Evolutionary conservation across 2,888 invertebrate species (phyloP).

Genomic region (Phasia obesa): DNA sequence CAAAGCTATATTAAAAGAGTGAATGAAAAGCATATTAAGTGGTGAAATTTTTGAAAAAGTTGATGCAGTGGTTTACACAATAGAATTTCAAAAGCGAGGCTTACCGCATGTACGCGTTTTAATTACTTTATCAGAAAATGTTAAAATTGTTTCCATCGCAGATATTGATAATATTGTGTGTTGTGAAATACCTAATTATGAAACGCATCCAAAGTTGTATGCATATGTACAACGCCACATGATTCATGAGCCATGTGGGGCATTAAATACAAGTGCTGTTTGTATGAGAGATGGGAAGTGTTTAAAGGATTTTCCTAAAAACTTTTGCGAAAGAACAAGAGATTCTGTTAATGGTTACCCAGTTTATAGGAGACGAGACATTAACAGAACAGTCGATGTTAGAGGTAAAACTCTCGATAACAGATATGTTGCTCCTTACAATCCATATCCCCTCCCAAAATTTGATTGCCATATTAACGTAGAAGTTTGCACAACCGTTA

Average conservation of each 20-base stretch:
- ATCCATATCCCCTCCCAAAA: constrained; percentile 17
- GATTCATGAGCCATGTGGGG: constrained; percentile 5
- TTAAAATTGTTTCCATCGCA: neutral
- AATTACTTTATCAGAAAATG: neutral
- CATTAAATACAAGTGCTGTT: neutral
- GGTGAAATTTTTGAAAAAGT: constrained; percentile 9
- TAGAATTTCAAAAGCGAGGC: constrained; percentile 25
- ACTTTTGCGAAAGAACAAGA: constrained; percentile 5
- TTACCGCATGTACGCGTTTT: constrained; percentile 10
- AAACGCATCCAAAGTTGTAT: neutral
- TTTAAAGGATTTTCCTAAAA: neutral
- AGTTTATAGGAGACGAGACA: constrained; percentile 3
- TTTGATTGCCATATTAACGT: constrained; percentile 7
- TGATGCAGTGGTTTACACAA: constrained; percentile 19
- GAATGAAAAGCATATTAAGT: neutral
- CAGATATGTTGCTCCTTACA: constrained; percentile 13
- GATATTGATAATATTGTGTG: constrained; percentile 1
- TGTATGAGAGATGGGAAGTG: constrained; percentile 7
- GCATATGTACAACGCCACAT: neutral
- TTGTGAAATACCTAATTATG: constrained; percentile 2
- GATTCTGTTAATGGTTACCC: constrained; percentile 13
- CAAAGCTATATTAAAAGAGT: neutral
- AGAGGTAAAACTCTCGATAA: constrained; percentile 11
- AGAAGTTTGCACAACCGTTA: constrained; percentile 13
- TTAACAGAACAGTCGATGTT: neutral